These are phyloP conservation scores for Drosophila parthenogenetica DNA, from an alignment of 2,888 invertebrate species.

Conservation along the genomic window DNA sequence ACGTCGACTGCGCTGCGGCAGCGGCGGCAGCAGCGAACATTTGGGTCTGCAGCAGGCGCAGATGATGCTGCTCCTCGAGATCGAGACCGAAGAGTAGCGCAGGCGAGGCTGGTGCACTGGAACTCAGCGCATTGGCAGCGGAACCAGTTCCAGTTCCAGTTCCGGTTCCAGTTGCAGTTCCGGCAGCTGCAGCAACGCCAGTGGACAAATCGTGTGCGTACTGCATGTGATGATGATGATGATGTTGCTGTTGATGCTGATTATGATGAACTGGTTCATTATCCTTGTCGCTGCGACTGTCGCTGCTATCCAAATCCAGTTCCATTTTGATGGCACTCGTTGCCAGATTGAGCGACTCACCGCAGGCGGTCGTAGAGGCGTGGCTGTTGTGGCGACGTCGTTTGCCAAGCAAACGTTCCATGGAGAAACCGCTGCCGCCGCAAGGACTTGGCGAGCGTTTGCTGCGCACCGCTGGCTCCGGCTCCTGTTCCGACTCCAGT, in stretches of 20 bases:
- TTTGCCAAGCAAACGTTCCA: conserved; percentile 81
- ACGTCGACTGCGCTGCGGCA: conserved; percentile 65
- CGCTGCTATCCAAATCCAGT: conserved; percentile 56
- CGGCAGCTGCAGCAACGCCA: conserved; percentile 28
- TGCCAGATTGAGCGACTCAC: background rate
- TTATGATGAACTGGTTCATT: background rate
- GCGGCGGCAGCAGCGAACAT: conserved; percentile 83
- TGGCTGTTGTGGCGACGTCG: conserved; percentile 67
- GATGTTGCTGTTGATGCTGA: background rate
- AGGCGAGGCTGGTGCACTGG: conserved; percentile 20
- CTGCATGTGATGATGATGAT: background rate
- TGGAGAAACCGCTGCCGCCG: conserved; percentile 74
- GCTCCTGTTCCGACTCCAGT: conserved; percentile 9
- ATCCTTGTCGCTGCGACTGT: conserved; percentile 26
- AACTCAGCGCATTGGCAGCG: background rate
- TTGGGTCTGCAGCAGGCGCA: conserved; percentile 80
- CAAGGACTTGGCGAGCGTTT: conserved; percentile 63
- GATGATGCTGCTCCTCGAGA: conserved; percentile 76
- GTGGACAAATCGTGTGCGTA: conserved; percentile 28
- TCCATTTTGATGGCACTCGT: conserved; percentile 59
- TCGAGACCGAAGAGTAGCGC: conserved; percentile 55
- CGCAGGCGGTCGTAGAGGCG: conserved; percentile 26
- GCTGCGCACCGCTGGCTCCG: conserved; percentile 10
- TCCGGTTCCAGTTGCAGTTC: too few species aligned
- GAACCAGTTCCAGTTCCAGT: too few species aligned